These are phyloP conservation scores for Venustaconcha ellipsiformis DNA, from an alignment of 1,140 invertebrate genomes.

Conservation along the genomic window DNA sequence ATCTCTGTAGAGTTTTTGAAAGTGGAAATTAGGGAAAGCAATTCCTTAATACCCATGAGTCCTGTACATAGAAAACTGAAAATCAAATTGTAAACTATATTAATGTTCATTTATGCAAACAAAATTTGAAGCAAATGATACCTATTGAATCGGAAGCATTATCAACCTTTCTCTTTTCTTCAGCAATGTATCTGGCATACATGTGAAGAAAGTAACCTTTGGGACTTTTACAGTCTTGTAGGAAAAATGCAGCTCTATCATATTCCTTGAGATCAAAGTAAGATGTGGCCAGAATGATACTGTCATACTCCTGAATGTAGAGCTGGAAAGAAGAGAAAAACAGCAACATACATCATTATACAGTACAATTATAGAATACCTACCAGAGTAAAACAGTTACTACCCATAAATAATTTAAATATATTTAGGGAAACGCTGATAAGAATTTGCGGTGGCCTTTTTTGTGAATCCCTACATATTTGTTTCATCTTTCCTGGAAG, in stretches of 20 bases:
- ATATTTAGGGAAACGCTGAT: too few species aligned
- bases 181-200: constrained; percentile 87
- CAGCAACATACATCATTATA: too few species aligned
- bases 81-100: neutral
- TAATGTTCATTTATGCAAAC: neutral
- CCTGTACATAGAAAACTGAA: neutral
- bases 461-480: constrained; percentile 9
- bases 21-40: too few species aligned
- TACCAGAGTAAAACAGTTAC: too few species aligned
- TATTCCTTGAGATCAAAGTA: constrained; percentile 95
- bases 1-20: too few species aligned
- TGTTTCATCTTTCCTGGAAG: constrained; percentile 5
- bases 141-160: constrained; percentile 83
- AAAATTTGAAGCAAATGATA: constrained; percentile 34
- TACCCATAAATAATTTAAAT: too few species aligned
- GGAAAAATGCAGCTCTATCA: constrained; percentile 88
- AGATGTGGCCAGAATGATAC: constrained; percentile 85
- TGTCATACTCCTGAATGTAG: constrained; percentile 73
- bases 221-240: constrained; percentile 78
- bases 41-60: too few species aligned
- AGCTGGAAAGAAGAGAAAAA: constrained; percentile 50
- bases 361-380: too few species aligned
- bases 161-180: constrained; percentile 89
- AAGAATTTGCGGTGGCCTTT: neutral
- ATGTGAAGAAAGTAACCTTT: constrained; percentile 83